phyloP scores from a whole-genome alignment of 2,797 vertebrate species.

The Sphaeramia orbicularis region DNA sequence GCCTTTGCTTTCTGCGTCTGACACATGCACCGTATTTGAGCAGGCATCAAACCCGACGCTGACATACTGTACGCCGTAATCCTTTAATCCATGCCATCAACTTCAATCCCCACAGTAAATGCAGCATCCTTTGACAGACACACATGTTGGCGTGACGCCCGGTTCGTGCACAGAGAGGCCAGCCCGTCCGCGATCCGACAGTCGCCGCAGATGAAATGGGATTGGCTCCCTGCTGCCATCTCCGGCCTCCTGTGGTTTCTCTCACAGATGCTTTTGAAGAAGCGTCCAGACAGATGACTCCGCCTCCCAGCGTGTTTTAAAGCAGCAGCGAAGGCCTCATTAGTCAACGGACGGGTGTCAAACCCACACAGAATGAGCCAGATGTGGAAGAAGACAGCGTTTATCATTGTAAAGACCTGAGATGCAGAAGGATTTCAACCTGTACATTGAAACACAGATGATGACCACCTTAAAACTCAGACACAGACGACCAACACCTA shows the following conservation, averaged over 20 bases:
- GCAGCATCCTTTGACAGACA: slow-evolving; percentile 26
- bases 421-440: too few species aligned
- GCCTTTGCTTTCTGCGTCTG: background rate
- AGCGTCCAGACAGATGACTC: slow-evolving; percentile 1
- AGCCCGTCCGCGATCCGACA: background rate
- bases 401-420: too few species aligned
- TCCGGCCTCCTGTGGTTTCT: slow-evolving; percentile 10
- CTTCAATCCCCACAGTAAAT: slow-evolving; percentile 21
- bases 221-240: slow-evolving; percentile 20
- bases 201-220: slow-evolving; percentile 24
- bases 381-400: background rate
- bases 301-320: background rate
- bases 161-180: too few species aligned
- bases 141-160: slow-evolving; percentile 25
- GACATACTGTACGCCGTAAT: slow-evolving; percentile 20
- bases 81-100: slow-evolving; percentile 40
- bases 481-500: too few species aligned
- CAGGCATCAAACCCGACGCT: slow-evolving; percentile 10
- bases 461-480: too few species aligned
- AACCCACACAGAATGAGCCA: slow-evolving; percentile 14
- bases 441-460: too few species aligned
- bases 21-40: slow-evolving; percentile 18
- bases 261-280: slow-evolving; percentile 18
- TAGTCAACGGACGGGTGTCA: slow-evolving; percentile 19
- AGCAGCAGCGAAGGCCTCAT: slow-evolving; percentile 36